A percentile compares a stretch with the other conserved stretches of the same genome.
phyloP scores from a whole-genome alignment of 2,113 vertebrate genomes.

The Psophia crepitans region DNA sequence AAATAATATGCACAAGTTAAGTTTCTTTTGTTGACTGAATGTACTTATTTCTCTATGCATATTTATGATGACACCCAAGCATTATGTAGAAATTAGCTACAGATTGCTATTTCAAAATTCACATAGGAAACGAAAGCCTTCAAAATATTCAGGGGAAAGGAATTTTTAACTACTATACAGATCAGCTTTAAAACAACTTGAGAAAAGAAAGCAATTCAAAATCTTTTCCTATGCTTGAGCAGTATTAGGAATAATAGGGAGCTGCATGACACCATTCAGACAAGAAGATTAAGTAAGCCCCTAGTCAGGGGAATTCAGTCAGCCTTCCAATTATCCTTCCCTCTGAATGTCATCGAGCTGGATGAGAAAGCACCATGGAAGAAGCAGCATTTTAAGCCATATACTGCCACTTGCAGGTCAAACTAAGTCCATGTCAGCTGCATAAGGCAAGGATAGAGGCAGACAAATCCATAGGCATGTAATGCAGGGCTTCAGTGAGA shows the following conservation, averaged over 20 bases:
- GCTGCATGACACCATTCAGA: not conserved
- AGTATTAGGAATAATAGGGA: not conserved
- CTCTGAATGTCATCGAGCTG: not conserved
- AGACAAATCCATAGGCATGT: accelerated
- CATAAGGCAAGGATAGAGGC: not conserved
- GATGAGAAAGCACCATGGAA: not conserved
- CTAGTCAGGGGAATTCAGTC: not conserved
- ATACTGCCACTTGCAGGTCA: conserved; percentile 66
- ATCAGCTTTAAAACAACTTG: not conserved
- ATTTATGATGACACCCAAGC: not conserved
- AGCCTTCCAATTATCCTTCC: not conserved
- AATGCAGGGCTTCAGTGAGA: not conserved
- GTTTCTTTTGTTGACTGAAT: not conserved
- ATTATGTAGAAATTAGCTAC: not conserved
- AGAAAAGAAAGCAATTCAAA: not conserved
- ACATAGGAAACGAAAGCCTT: not conserved
- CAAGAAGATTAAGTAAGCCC: not conserved
- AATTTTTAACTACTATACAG: not conserved
- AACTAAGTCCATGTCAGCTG: not conserved
- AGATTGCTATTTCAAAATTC: not conserved
- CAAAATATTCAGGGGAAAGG: not conserved
- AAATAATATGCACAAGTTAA: not conserved
- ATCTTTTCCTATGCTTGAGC: not conserved
- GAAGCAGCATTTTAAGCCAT: conserved; percentile 32
- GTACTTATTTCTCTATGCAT: not conserved